Base-by-base conservation (phyloP, 2,888 invertebrate species). In the Diadegma fenestrale region DNA sequence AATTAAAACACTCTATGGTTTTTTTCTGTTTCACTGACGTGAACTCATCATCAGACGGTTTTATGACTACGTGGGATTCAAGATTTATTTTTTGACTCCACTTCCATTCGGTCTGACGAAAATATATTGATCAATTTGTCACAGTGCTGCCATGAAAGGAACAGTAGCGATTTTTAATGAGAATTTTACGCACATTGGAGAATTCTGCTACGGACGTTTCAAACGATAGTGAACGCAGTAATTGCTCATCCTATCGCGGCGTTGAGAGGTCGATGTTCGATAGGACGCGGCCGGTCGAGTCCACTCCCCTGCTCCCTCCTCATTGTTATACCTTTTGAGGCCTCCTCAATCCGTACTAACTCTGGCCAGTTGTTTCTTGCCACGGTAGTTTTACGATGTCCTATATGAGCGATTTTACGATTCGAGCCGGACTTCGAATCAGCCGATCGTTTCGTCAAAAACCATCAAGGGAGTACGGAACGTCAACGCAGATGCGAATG, bases 351-450 rank as follows among this genome's bases (percentile, higher is more conserved):
- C 22, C 45, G 30, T 37, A 8, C 63, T 12, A 51, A 14, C 71
- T 12, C 37, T 33, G 19, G 37, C 66, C 77, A 58, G 76, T 80
- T 30, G 66, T 75, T 83, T 51, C 73, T 78, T 80, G 33, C 64
- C 61, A 51, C 22, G 12, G 41, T 33, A 85, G 80, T 90, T 91
- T 91, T 91, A 91, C 89, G 89, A 88, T 75, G 86, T 80, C 84
- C 88, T 86, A 87, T 88, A 88, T 85, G 87, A 88, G 86, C 86
- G 85, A 86, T 89, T 90, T 90, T 91, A 91, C 88, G 91, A 89
- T 89, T 89, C 86, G 68, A 78, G 63, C 80, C 48, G 68, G 76
- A 69, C 58, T 4, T 61, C 79, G 77, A 87, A 90, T 88, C 89
- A 87, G 87, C 87, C 89, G 87, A 86, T 85, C 79, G 86, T 88